A percentile compares a stretch with the other conserved stretches of the same genome.
Evolutionary conservation across 1,140 invertebrate species (phyloP).

Genomic region (Tachypleus tridentatus): DNA sequence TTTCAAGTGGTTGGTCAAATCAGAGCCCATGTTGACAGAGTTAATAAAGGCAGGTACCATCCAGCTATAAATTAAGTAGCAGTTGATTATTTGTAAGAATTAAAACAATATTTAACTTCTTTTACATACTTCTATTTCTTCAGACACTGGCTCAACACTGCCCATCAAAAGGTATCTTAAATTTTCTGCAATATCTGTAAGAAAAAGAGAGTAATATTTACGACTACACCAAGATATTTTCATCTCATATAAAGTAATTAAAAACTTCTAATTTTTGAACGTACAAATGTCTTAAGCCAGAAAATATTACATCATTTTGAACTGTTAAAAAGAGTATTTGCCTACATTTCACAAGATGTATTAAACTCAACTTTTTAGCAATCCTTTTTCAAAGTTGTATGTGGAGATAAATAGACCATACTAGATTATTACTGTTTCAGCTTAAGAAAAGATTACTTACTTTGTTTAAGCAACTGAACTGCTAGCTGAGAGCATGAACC

Average conservation of each 20-base stretch:
- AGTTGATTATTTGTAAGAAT: slow-evolving; percentile 11
- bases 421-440: background rate
- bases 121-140: slow-evolving; percentile 23
- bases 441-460: slow-evolving; percentile 29
- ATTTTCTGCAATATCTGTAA: slow-evolving; percentile 75
- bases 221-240: no score
- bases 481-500: slow-evolving; percentile 84
- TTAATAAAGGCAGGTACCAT: background rate
- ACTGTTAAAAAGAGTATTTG: slow-evolving; percentile 3
- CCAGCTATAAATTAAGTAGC: slow-evolving; percentile 43
- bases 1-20: no score
- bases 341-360: background rate
- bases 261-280: no score
- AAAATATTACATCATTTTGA: background rate
- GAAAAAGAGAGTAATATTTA: slow-evolving; percentile 12
- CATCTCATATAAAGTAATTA: no score
- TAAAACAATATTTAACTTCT: background rate
- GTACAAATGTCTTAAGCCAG: background rate
- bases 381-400: no score
- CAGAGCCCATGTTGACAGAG: no score
- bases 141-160: slow-evolving; percentile 10
- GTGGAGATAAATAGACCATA: slow-evolving; percentile 10
- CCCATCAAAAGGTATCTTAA: slow-evolving; percentile 82
- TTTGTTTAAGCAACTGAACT: slow-evolving; percentile 76
- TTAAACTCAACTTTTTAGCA: background rate